Conservation (phyloP, 2,113 vertebrate genomes). For the Epinephelus cyanopodus region DNA sequence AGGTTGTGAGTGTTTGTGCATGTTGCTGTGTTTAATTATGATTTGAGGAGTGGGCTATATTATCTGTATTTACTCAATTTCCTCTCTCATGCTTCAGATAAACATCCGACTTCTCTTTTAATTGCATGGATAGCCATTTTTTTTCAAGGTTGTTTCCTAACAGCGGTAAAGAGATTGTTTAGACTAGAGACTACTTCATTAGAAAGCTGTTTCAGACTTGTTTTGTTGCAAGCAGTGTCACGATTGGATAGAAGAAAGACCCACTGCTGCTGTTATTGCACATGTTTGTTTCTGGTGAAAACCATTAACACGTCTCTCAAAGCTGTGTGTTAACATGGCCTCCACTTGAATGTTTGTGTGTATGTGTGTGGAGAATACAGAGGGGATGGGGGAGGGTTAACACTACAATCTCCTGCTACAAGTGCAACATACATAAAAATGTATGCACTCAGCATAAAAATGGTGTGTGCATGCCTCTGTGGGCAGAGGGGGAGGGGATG, state of each 20-base stretch:
- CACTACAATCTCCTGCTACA: constrained; percentile 23
- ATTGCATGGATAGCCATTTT: not conserved
- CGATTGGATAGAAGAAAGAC: too few relatives aligned
- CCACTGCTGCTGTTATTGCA: not conserved
- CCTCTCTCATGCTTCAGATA: not conserved
- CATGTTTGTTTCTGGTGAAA: constrained; percentile 18
- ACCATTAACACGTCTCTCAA: constrained; percentile 11
- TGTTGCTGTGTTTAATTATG: not conserved
- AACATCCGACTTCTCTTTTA: not conserved
- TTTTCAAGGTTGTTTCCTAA: constrained; percentile 4
- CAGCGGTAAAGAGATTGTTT: not conserved
- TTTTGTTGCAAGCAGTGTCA: not conserved
- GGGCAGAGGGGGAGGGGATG: constrained; percentile 37
- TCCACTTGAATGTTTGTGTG: constrained; percentile 18
- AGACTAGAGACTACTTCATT: not conserved
- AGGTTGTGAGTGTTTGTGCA: not conserved
- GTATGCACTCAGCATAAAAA: constrained; percentile 72
- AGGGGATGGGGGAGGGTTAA: constrained; percentile 41
- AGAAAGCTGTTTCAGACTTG: not conserved
- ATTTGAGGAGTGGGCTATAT: not conserved
- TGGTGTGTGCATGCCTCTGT: constrained; percentile 46
- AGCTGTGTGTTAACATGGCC: constrained; percentile 40
- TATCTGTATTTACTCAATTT: not conserved
- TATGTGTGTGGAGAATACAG: constrained; percentile 19
- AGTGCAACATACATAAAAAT: constrained; percentile 60